A percentile compares a stretch with the other conserved stretches of the same genome.
Evolutionary conservation across 2,113 vertebrate genomes (phyloP).

Genomic region (Channa argus): DNA sequence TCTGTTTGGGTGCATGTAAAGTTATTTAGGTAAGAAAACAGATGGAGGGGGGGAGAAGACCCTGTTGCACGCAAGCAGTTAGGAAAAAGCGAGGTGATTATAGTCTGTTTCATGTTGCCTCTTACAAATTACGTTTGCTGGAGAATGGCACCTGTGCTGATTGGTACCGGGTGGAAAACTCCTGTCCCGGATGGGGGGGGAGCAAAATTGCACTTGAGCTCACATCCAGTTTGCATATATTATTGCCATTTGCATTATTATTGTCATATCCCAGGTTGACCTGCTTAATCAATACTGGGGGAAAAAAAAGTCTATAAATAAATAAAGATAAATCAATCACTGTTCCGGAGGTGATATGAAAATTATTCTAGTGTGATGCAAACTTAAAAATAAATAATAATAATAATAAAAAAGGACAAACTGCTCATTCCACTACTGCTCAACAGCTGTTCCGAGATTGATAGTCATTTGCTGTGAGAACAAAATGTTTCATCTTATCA

Average conservation of each 20-base stretch:
- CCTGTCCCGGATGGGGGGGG: neutral
- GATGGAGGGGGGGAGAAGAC: neutral
- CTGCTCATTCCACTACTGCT: too few relatives aligned
- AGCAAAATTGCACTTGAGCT: neutral
- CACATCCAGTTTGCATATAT: neutral
- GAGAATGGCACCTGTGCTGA: constrained; percentile 9
- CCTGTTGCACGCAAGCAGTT: constrained; percentile 4
- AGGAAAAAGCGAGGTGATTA: constrained; percentile 28
- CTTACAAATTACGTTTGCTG: constrained; percentile 22
- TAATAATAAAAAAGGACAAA: too few relatives aligned
- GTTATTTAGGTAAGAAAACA: neutral
- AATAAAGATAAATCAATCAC: neutral
- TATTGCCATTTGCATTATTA: neutral
- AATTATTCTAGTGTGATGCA: constrained; percentile 11
- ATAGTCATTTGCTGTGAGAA: neutral
- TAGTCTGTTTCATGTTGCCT: constrained; percentile 32
- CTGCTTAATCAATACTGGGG: neutral
- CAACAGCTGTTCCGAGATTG: too few relatives aligned
- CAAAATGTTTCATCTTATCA: neutral
- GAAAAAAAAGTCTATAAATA: too few relatives aligned
- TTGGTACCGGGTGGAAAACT: neutral
- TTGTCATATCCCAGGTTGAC: neutral
- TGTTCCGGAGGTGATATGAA: neutral
- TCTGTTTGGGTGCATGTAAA: too few relatives aligned
- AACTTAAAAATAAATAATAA: neutral